These are phyloP conservation scores for Myotis brandtii DNA, from an alignment of 2,113 vertebrate genomes.

Conservation along the genomic window DNA sequence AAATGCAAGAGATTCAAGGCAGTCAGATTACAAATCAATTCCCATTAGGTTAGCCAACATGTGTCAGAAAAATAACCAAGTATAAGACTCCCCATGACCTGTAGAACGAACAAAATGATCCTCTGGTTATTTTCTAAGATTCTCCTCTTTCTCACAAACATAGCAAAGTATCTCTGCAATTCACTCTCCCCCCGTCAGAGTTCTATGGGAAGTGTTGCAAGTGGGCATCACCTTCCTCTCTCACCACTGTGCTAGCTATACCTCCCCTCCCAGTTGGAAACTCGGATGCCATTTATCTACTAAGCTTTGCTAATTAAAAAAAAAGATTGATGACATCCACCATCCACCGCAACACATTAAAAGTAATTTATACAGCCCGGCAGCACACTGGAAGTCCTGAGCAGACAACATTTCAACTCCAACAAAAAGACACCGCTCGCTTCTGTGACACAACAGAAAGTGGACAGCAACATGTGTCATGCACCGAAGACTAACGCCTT, in stretches of 20 bases:
- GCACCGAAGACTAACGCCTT: constrained; percentile 62
- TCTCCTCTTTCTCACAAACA: constrained; percentile 66
- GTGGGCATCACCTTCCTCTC: background rate
- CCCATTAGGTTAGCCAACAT: background rate
- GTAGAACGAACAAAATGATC: background rate
- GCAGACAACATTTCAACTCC: background rate
- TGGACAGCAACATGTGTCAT: constrained; percentile 41
- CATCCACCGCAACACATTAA: background rate
- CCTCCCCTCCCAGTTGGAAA: background rate
- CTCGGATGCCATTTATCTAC: constrained; percentile 50
- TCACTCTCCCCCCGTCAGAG: background rate
- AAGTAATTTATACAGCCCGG: background rate
- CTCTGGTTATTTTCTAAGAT: constrained; percentile 62
- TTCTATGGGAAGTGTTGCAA: background rate
- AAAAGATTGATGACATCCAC: background rate
- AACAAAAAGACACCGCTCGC: constrained; percentile 43
- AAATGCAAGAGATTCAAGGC: constrained; percentile 22
- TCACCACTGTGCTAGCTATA: background rate
- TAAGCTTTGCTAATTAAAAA: constrained; percentile 33
- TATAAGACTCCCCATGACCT: background rate
- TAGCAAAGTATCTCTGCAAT: constrained; percentile 37
- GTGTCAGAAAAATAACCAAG: constrained; percentile 15
- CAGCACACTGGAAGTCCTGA: background rate
- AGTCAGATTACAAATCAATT: constrained; percentile 26
- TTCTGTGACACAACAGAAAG: constrained; percentile 38